Conservation (phyloP, 2,888 invertebrate species). For the Cylindroiulus punctatus region DNA sequence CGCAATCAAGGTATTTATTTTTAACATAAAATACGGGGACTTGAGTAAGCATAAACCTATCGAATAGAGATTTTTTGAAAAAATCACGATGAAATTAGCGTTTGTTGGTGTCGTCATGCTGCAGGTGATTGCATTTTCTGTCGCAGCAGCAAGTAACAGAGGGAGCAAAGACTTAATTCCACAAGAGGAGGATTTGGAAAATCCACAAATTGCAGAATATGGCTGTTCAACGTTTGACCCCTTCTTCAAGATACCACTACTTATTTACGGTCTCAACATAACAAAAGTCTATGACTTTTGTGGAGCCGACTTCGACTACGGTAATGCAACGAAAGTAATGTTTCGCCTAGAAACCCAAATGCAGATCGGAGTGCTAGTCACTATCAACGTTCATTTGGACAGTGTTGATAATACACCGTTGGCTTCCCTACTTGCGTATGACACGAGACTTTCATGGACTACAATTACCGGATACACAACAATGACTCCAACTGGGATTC, state of each 20-base stretch:
- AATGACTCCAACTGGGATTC: conserved; percentile 12
- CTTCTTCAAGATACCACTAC: background rate
- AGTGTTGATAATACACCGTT: background rate
- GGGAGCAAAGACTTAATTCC: background rate
- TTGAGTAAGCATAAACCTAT: no score
- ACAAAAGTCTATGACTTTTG: background rate
- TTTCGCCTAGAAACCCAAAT: background rate
- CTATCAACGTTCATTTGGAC: background rate
- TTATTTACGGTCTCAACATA: background rate
- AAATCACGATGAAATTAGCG: background rate
- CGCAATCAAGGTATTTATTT: no score
- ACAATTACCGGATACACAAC: background rate
- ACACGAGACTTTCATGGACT: background rate
- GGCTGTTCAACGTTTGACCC: background rate
- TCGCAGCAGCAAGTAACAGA: background rate
- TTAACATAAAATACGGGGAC: no score
- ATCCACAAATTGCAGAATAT: background rate
- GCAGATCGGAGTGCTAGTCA: background rate
- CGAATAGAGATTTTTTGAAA: background rate
- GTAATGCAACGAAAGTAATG: background rate
- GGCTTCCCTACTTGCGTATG: background rate
- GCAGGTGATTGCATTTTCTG: background rate
- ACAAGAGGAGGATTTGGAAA: background rate
- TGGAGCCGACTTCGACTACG: background rate
- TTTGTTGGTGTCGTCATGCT: background rate